phyloP scores from a whole-genome alignment of 2,888 invertebrate species.

The Byasa hedistus region DNA sequence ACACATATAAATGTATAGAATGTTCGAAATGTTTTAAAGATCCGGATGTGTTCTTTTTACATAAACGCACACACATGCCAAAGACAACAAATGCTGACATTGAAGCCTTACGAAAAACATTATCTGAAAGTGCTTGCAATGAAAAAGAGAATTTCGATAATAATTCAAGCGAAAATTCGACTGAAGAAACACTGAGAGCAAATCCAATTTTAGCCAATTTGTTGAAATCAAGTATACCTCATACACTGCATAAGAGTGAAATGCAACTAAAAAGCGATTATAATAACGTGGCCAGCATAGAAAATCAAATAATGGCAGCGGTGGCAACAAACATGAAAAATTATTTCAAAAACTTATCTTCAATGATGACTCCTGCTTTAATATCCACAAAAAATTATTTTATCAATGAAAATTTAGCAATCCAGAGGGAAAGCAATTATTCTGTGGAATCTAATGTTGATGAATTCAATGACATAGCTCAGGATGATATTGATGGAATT shows the following conservation, averaged over 20 bases:
- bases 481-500: not conserved
- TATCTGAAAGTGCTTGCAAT: constrained; percentile 28
- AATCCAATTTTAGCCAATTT: constrained; percentile 70
- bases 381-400: constrained; percentile 8
- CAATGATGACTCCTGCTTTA: constrained; percentile 37
- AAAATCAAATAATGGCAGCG: constrained; percentile 61
- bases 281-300: constrained; percentile 40
- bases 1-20: constrained; percentile 56
- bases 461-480: constrained; percentile 24
- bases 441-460: constrained; percentile 35
- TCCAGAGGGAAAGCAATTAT: not conserved
- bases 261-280: constrained; percentile 13
- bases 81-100: constrained; percentile 20
- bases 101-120: constrained; percentile 23
- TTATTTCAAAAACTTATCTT: constrained; percentile 53
- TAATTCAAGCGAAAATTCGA: constrained; percentile 36
- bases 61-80: constrained; percentile 53
- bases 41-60: constrained; percentile 65
- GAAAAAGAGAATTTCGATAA: constrained; percentile 56
- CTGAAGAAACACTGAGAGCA: constrained; percentile 54
- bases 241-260: constrained; percentile 17
- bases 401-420: constrained; percentile 6
- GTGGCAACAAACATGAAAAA: constrained; percentile 59
- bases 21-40: constrained; percentile 73
- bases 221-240: constrained; percentile 42